Conservation (phyloP, 2,888 invertebrate species). For the Aphodius granarius region DNA sequence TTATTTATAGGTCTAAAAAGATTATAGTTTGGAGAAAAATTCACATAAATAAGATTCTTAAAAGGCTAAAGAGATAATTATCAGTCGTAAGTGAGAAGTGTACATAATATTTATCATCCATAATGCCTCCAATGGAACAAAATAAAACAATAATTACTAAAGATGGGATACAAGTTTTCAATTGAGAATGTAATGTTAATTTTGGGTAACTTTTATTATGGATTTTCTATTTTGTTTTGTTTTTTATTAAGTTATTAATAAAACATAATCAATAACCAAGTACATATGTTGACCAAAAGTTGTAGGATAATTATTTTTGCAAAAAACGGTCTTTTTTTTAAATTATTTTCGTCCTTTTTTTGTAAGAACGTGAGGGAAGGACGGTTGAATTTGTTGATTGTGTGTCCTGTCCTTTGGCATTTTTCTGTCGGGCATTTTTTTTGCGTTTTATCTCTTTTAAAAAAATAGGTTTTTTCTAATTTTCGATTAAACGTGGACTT, state of each 20-base stretch:
- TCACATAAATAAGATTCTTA: not conserved
- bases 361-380: not conserved
- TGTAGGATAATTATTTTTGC: not conserved
- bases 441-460: no score
- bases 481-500: slow-evolving; percentile 6
- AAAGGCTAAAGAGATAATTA: not conserved
- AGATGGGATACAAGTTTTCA: not conserved
- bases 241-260: no score
- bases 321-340: not conserved
- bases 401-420: not conserved
- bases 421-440: slow-evolving; percentile 18
- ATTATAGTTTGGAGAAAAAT: not conserved
- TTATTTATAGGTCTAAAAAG: not conserved
- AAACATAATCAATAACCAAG: no score
- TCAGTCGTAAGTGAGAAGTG: not conserved
- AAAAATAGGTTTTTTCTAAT: not conserved
- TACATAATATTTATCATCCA: not conserved
- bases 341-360: not conserved
- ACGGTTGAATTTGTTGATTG: not conserved
- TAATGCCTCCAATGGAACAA: not conserved
- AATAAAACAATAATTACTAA: not conserved
- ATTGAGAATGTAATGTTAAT: not conserved
- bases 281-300: not conserved
- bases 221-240: not conserved
- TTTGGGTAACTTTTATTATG: not conserved